Evolutionary conservation across 2,113 vertebrate genomes (phyloP).

Genomic region (Chrysochloris asiatica): DNA sequence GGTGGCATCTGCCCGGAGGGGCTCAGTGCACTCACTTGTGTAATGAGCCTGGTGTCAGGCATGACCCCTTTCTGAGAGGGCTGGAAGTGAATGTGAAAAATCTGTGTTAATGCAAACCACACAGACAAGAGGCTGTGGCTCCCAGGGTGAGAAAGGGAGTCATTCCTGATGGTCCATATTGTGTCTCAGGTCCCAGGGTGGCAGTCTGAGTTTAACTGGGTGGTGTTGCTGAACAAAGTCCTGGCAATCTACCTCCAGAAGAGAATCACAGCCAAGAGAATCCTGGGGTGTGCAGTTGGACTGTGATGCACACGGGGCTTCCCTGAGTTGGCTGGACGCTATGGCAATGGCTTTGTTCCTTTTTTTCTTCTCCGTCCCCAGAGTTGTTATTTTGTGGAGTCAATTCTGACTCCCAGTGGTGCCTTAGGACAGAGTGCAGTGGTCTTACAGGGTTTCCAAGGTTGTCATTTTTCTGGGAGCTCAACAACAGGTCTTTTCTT

Average conservation of each 20-base stretch:
- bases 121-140: neutral
- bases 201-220: neutral
- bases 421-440: neutral
- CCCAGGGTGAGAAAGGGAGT: neutral
- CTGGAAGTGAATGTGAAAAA: neutral
- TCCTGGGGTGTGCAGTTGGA: neutral
- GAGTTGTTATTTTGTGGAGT: neutral
- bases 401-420: neutral
- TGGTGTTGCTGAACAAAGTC: neutral
- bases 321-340: neutral
- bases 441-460: too few relatives aligned
- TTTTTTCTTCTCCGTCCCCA: neutral
- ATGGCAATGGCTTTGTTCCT: neutral
- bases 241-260: neutral
- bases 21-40: neutral
- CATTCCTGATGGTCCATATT: too few relatives aligned
- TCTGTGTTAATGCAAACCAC: neutral
- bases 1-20: neutral
- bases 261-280: neutral
- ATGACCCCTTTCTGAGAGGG: neutral
- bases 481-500: neutral
- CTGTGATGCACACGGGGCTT: neutral
- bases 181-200: neutral
- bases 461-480: neutral
- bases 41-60: neutral